Evolutionary conservation across 2,888 invertebrate species (phyloP).

Genomic region (Brachyopa scutellaris): DNA sequence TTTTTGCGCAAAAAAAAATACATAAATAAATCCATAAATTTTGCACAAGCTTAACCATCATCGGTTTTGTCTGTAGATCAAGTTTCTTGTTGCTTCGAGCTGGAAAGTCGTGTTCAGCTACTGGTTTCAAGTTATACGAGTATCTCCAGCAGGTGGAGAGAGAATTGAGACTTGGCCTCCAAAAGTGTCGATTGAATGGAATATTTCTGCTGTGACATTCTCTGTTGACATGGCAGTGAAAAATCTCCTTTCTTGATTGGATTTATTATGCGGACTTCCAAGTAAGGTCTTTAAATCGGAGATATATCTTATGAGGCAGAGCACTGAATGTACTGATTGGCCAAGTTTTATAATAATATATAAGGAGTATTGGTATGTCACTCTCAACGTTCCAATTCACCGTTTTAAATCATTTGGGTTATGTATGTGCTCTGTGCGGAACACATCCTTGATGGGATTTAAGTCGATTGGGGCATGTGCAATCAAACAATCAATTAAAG

Average conservation of each 20-base stretch:
- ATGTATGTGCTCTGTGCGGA: too few species aligned
- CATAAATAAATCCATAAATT: conserved; percentile 16
- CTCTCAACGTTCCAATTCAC: too few species aligned
- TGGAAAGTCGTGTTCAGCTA: neutral
- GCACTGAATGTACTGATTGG: too few species aligned
- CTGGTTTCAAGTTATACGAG: conserved; percentile 26
- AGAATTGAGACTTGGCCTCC: conserved; percentile 40
- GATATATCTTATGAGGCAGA: neutral
- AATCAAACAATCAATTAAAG: too few species aligned
- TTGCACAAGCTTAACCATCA: conserved; percentile 35
- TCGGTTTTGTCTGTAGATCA: conserved; percentile 32
- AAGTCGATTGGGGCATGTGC: too few species aligned
- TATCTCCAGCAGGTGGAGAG: neutral
- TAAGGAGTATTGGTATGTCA: too few species aligned
- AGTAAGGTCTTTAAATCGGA: neutral
- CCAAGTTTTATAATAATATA: too few species aligned
- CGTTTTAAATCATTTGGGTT: too few species aligned
- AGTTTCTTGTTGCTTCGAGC: conserved; percentile 19
- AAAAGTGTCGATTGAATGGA: conserved; percentile 37
- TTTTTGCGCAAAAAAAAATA: too few species aligned
- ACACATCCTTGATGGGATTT: too few species aligned
- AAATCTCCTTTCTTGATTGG: conserved; percentile 35
- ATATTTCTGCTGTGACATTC: conserved; percentile 1
- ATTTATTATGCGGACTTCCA: neutral
- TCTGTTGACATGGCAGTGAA: conserved; percentile 18